These are phyloP conservation scores for Aphaenogaster rudis DNA, from an alignment of 1,140 invertebrate genomes.

Conservation along the genomic window DNA sequence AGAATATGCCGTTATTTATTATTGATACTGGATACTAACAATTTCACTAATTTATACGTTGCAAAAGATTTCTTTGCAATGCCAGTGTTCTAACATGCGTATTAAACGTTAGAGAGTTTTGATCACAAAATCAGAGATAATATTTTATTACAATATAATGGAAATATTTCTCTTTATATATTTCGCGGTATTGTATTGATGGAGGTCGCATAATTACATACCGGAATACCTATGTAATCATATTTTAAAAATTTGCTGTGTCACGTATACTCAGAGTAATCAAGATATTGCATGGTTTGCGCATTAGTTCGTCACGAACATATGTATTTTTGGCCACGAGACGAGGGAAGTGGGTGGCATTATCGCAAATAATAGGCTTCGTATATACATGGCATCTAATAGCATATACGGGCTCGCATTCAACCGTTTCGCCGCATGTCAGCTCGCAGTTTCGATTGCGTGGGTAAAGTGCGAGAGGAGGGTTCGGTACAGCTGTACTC, in stretches of 20 bases:
- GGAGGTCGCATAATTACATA: background rate
- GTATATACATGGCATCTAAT: constrained; percentile 49
- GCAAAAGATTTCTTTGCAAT: background rate
- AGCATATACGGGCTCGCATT: constrained; percentile 41
- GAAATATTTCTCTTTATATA: background rate
- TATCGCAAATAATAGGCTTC: constrained; percentile 58
- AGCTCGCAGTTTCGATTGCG: constrained; percentile 48
- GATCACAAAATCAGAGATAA: background rate
- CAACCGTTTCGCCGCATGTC: constrained; percentile 40
- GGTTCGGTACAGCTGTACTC: constrained; percentile 33
- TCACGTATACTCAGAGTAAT: constrained; percentile 1
- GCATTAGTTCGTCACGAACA: constrained; percentile 36
- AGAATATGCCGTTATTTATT: background rate
- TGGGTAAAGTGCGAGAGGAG: constrained; percentile 46
- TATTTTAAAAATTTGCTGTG: constrained; percentile 2
- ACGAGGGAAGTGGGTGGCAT: constrained; percentile 31
- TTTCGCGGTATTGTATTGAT: background rate
- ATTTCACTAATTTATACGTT: background rate
- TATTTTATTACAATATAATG: background rate
- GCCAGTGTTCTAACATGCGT: background rate
- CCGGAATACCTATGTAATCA: background rate
- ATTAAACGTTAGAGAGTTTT: background rate
- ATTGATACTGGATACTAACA: background rate
- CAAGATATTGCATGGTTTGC: background rate
- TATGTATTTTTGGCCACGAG: constrained; percentile 37